These are phyloP conservation scores for Amblyteles armatorius DNA, from an alignment of 2,888 invertebrate genomes.

Conservation along the genomic window DNA sequence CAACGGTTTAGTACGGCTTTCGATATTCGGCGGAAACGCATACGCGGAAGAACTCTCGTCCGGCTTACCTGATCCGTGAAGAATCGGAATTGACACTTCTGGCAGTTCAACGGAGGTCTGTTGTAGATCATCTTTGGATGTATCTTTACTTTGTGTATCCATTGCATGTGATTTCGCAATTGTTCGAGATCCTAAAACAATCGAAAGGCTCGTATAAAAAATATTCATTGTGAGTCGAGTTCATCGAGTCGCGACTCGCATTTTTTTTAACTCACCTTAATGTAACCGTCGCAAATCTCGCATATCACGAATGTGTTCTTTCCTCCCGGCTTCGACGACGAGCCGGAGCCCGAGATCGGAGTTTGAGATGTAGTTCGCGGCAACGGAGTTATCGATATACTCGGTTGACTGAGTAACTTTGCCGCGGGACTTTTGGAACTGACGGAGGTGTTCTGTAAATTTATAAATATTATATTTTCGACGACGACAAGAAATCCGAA, in stretches of 20 bases:
- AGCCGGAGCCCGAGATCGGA: conserved; percentile 81
- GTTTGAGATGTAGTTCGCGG: conserved; percentile 87
- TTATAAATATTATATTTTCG: conserved; percentile 53
- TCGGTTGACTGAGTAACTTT: conserved; percentile 90
- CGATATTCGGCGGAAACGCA: not conserved
- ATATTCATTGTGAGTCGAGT: not conserved
- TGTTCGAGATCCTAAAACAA: conserved; percentile 92
- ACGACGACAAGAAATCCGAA: conserved; percentile 39
- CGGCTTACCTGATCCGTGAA: conserved; percentile 91
- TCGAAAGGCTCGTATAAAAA: not conserved
- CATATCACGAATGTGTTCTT: conserved; percentile 96
- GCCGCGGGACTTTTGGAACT: conserved; percentile 83
- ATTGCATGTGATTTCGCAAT: conserved; percentile 97
- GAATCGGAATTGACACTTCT: conserved; percentile 98
- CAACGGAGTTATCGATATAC: conserved; percentile 95
- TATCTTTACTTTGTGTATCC: conserved; percentile 98
- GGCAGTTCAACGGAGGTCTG: conserved; percentile 97
- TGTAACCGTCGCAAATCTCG: conserved; percentile 98
- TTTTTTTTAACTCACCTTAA: conserved; percentile 86
- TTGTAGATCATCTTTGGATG: conserved; percentile 98
- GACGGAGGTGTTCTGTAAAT: conserved; percentile 81
- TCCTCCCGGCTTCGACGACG: conserved; percentile 84
- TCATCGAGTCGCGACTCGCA: not conserved
- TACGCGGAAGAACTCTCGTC: conserved; percentile 1
- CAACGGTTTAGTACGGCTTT: not conserved